These are phyloP conservation scores for Dufourea novaeangliae DNA, from an alignment of 1,140 invertebrate genomes.

Conservation along the genomic window DNA sequence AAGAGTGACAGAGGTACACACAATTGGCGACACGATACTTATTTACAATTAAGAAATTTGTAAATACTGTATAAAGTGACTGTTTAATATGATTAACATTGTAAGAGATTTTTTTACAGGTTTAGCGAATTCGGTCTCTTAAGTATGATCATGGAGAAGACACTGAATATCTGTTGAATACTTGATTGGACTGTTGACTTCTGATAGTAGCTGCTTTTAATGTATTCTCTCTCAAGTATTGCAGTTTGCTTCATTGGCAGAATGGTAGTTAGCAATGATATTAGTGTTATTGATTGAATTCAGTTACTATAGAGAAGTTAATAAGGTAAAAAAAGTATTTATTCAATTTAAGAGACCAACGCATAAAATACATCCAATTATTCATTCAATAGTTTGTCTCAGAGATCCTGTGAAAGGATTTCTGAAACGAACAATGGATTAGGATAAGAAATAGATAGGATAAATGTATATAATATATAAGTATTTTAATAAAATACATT, in stretches of 20 bases:
- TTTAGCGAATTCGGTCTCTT: conserved; percentile 59
- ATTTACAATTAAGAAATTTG: conserved; percentile 70
- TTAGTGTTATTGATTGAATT: not conserved
- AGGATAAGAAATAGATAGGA: conserved; percentile 65
- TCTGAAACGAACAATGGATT: conserved; percentile 68
- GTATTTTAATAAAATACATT: conserved; percentile 73
- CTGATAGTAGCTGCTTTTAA: conserved; percentile 1
- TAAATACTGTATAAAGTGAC: conserved; percentile 79
- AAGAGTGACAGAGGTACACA: conserved; percentile 12
- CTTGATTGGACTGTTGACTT: not conserved
- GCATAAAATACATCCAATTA: conserved; percentile 60
- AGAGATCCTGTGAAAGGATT: conserved; percentile 70
- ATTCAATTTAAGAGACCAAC: conserved; percentile 64
- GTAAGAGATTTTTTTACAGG: conserved; percentile 63
- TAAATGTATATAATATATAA: conserved; percentile 78
- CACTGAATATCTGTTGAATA: conserved; percentile 13
- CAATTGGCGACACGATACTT: conserved; percentile 56
- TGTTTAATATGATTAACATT: conserved; percentile 73
- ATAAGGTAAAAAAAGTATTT: conserved; percentile 33
- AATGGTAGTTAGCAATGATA: not conserved
- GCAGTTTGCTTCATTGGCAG: not conserved
- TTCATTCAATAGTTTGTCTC: conserved; percentile 71
- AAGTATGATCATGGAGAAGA: conserved; percentile 4
- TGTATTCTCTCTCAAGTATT: not conserved
- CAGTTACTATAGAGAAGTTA: not conserved